A percentile compares a stretch with the other conserved stretches of the same genome.
Evolutionary conservation across 2,797 vertebrate genomes (phyloP).

Genomic region (Phataginus tetradactyla): DNA sequence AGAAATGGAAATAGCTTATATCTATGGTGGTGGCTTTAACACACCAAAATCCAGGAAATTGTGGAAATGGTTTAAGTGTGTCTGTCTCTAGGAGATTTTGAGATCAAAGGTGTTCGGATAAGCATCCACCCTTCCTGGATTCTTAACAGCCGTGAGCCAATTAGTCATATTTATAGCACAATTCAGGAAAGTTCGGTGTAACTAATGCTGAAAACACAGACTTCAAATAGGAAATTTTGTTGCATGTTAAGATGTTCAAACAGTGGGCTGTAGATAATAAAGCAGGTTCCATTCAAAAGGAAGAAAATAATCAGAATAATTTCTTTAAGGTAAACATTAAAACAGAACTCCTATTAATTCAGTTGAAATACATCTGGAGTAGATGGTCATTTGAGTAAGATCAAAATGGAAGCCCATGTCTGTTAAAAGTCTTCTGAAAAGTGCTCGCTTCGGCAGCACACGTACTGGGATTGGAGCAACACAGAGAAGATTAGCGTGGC

Average conservation of each 20-base stretch:
- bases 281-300: neutral
- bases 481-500: too few relatives aligned
- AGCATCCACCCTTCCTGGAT: slow-evolving; percentile 67
- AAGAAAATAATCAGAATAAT: neutral
- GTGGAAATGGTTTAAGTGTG: slow-evolving; percentile 62
- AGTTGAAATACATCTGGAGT: neutral
- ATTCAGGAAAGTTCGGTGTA: slow-evolving; percentile 59
- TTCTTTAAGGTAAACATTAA: slow-evolving; percentile 50
- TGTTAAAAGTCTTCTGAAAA: neutral
- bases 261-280: neutral
- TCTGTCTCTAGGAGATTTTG: slow-evolving; percentile 68
- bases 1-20: slow-evolving; percentile 42
- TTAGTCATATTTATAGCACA: slow-evolving; percentile 68
- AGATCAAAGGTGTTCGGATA: slow-evolving; percentile 78
- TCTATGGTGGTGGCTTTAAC: neutral
- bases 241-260: neutral
- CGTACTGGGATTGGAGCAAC: too few relatives aligned
- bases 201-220: slow-evolving; percentile 65
- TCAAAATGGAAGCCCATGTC: neutral
- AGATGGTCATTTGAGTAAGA: neutral
- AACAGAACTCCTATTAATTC: neutral
- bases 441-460: too few relatives aligned
- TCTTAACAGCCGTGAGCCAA: slow-evolving; percentile 42
- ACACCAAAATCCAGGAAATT: slow-evolving; percentile 60
- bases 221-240: slow-evolving; percentile 62